phyloP scores from a whole-genome alignment of 2,797 vertebrate species.

The Diglossa cyanea region DNA sequence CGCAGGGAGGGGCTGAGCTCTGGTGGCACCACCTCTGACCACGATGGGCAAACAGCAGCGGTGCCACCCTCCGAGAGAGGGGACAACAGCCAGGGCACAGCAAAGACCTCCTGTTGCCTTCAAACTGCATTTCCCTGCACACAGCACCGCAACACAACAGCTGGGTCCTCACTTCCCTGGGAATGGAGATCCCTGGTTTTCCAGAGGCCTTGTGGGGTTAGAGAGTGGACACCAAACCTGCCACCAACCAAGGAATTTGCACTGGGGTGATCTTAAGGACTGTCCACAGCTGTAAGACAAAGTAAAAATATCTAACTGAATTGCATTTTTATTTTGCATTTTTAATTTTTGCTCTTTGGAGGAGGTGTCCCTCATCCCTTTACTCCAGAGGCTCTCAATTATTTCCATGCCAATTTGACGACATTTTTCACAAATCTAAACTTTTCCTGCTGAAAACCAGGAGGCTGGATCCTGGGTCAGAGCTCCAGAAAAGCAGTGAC shows the following conservation, averaged over 20 bases:
- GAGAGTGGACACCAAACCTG: not conserved
- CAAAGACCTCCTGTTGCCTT: not conserved
- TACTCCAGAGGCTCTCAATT: not conserved
- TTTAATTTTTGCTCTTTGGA: not conserved
- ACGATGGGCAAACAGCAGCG: fast-evolving
- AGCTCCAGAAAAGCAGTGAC: not conserved
- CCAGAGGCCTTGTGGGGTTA: not conserved
- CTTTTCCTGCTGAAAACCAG: not conserved
- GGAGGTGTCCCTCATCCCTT: not conserved
- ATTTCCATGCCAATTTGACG: not conserved
- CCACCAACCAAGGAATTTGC: fast-evolving
- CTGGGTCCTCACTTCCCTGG: fast-evolving
- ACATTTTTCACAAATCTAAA: not conserved
- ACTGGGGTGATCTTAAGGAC: not conserved
- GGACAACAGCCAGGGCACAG: not conserved
- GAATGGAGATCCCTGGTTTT: not conserved
- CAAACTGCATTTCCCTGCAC: not conserved
- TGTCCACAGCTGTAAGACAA: not conserved
- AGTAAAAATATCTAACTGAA: not conserved
- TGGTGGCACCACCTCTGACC: not conserved
- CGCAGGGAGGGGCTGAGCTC: fast-evolving
- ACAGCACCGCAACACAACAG: fast-evolving
- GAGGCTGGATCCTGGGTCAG: not conserved
- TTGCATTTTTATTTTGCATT: not conserved
- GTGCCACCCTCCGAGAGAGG: not conserved